Percentiles rank a stretch among this genome's conserved stretches.
Evolutionary conservation across 2,888 invertebrate species (phyloP).

Genomic region (Cremastobaeus sp.): DNA sequence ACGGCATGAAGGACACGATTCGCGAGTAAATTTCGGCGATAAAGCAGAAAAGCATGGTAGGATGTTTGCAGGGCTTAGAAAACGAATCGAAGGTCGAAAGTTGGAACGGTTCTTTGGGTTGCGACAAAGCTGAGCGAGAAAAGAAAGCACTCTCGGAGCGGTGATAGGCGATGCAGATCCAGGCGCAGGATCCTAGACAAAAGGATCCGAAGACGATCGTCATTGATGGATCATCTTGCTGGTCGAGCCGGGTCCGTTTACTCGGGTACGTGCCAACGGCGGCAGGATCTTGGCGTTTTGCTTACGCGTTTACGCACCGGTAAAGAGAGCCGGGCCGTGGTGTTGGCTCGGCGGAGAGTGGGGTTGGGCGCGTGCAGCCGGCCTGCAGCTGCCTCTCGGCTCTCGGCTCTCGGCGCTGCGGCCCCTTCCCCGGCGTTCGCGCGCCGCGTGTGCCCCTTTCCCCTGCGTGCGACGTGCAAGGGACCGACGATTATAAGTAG

Average conservation of each 20-base stretch:
- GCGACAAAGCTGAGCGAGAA: too few species aligned
- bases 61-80: too few species aligned
- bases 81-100: too few species aligned
- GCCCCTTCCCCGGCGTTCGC: constrained; percentile 78
- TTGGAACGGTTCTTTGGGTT: too few species aligned
- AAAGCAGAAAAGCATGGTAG: too few species aligned
- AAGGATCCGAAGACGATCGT: too few species aligned
- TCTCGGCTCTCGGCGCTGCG: too few species aligned
- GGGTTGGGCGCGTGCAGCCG: constrained; percentile 80
- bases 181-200: too few species aligned
- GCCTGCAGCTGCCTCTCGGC: constrained; percentile 76
- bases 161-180: too few species aligned
- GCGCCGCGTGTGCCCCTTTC: constrained; percentile 67
- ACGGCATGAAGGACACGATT: too few species aligned
- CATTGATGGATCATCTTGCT: not conserved
- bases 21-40: too few species aligned
- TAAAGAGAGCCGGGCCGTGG: constrained; percentile 61
- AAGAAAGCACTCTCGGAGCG: too few species aligned
- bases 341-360: constrained; percentile 77
- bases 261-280: constrained; percentile 21
- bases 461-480: constrained; percentile 62
- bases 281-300: constrained; percentile 41
- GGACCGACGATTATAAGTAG: constrained; percentile 77
- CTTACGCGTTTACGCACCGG: constrained; percentile 56
- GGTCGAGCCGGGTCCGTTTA: not conserved